Percentiles rank a stretch among this genome's conserved stretches.
Conservation (phyloP, 2,888 invertebrate species). For the Drosophila anomelani region DNA sequence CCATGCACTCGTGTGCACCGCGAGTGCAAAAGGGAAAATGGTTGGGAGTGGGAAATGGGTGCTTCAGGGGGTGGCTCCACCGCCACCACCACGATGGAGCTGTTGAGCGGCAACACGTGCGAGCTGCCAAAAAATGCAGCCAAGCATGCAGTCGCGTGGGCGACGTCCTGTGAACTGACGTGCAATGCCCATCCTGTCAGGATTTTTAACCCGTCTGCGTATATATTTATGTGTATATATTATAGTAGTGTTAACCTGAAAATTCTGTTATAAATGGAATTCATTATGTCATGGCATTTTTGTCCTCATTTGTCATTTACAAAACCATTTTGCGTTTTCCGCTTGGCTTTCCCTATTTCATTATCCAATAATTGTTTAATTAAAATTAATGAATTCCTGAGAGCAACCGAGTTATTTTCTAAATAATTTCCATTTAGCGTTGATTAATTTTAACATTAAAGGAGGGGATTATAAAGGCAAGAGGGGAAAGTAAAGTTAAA, state of each 20-base stretch:
- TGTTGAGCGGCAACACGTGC: slow-evolving; percentile 46
- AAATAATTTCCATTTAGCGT: slow-evolving; percentile 4
- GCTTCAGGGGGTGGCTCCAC: background rate
- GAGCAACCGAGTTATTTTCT: background rate
- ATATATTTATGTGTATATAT: background rate
- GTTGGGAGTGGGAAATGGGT: background rate
- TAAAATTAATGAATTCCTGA: slow-evolving; percentile 6
- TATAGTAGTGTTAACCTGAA: slow-evolving; percentile 63
- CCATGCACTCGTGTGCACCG: slow-evolving; percentile 60
- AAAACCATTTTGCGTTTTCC: background rate
- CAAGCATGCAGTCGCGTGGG: slow-evolving; percentile 29
- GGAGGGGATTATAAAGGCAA: background rate
- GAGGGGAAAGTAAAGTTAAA: background rate
- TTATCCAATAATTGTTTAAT: slow-evolving; percentile 9
- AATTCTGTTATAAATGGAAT: slow-evolving; percentile 61
- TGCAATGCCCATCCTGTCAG: slow-evolving; percentile 34
- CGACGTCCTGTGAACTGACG: slow-evolving; percentile 33
- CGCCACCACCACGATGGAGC: slow-evolving; percentile 13
- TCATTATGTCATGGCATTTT: slow-evolving; percentile 43
- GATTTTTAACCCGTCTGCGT: background rate
- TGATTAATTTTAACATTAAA: background rate
- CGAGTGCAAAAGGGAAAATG: slow-evolving; percentile 22
- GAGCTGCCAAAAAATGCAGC: slow-evolving; percentile 42
- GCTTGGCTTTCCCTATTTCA: background rate
- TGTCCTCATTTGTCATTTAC: slow-evolving; percentile 8